Conservation (phyloP, 1,140 invertebrate species). For the Steinernema feltiae region DNA sequence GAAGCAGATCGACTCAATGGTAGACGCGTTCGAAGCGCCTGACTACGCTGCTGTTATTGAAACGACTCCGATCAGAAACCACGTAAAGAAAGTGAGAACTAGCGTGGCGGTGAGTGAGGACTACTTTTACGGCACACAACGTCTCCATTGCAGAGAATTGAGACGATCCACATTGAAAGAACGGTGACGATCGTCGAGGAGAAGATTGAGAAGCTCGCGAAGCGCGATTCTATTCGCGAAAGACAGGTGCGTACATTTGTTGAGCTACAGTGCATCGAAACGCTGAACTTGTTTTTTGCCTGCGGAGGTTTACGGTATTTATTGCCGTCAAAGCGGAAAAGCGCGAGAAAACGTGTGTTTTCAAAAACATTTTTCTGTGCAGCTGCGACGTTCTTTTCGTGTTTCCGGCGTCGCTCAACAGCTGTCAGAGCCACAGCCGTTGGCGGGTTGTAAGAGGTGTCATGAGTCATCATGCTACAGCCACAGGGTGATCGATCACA, state of each 20-base stretch:
- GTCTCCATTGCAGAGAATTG: not conserved
- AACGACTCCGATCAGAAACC: not conserved
- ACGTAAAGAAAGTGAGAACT: not conserved
- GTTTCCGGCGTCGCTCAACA: not conserved
- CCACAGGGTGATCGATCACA: not conserved
- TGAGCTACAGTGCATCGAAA: too few species aligned
- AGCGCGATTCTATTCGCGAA: not conserved
- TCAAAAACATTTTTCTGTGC: too few species aligned
- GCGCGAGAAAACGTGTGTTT: not conserved
- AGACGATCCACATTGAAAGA: not conserved
- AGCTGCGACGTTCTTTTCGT: not conserved
- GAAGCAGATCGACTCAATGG: constrained; percentile 5
- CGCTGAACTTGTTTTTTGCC: too few species aligned
- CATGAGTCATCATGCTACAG: too few species aligned
- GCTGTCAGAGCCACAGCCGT: too few species aligned
- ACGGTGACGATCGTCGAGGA: constrained; percentile 2
- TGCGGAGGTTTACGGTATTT: too few species aligned
- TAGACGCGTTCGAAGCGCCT: not conserved
- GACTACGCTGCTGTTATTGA: not conserved
- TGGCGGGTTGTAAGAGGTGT: too few species aligned
- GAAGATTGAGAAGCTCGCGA: not conserved
- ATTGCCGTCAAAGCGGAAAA: too few species aligned
- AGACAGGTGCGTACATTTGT: not conserved
- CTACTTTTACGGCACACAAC: not conserved
- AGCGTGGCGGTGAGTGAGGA: not conserved